Base-by-base conservation (phyloP, 2,113 vertebrate genomes). In the Platichthys stellatus region DNA sequence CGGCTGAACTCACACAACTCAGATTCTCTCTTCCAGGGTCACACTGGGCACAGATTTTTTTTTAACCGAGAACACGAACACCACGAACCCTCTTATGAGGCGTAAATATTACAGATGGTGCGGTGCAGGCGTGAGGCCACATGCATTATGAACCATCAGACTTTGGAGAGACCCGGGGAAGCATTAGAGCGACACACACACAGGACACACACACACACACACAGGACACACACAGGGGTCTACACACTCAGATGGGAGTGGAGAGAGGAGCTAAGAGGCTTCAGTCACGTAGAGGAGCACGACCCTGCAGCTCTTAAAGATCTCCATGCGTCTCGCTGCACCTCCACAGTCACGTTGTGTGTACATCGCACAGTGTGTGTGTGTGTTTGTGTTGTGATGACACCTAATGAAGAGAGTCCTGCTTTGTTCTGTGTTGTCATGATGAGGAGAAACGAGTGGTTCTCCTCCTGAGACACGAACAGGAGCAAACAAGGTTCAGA, bases 91-190 rank as follows among this genome's bases (percentile, higher is more conserved):
- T 67, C 26, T 43, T 6, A 38, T n/a, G 62, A 28, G 4, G 18
- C 26, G 72, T 84, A 56, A 80, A 83, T 83, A 79, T 84, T 78
- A 82, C 43, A 86, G 75, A 59, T 69, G 59, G 47, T 47, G 14
- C 31, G 72, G 54, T n/a, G 28, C 51, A 54, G 70, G 43, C 9
- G 26, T 17, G 3, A 2, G 15, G 31, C 38, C 9, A 0, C 61
- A 84, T 86, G 71, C 57, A 84, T 88, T 85, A 88, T 80, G 28
- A 63, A 85, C 61, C 9, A 24, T 12, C 3, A 8, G 14, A 76
- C 24, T 77, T 68, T 38, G 49, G 15, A 20, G 49, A 20, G 49
- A 51, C 15, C 49, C 49, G 26, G 49, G 64, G 31, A 63, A 57
- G 63, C 75, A 70, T 80, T 74, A 68, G 47, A 43, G 54, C 11